Evolutionary conservation across 2,113 vertebrate species (phyloP), one percentile per base, ranked within the genome.

Genomic region (Corythoichthys haematopterus): DNA sequence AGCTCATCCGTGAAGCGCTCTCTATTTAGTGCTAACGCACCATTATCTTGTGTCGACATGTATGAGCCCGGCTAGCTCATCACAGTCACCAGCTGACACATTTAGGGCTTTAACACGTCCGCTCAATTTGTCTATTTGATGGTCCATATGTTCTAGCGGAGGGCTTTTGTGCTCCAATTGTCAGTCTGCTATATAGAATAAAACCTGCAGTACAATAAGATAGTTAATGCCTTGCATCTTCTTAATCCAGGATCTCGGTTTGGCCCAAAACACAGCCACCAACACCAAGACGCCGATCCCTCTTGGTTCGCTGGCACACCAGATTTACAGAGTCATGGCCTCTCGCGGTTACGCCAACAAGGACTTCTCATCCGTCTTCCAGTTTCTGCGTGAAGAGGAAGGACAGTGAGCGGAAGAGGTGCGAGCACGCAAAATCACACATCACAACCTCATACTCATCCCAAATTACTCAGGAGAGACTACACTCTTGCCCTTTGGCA

Each of bases 351-450:
- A 97, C 80, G 91, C 96, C 71, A 89, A 91, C 89, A 98, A 98
- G 90, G 97, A 99, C 91, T 99, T 99, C 94, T 99, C 97, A 20
- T 92, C 96, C 0, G 92, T 99, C 75, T 98, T 99, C 92, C 97
- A 98, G 85, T 98, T 96, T 86, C 94, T 98, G 56, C 95, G 96
- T 2, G 97, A 99, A 79, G 97, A 98, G 80, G 95, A 99, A 84
- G 90, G 77, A 77, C 92, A 95, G 89, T 91, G 87, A 89, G 68
- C 46, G 57, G 38, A 68, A 65, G 70, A 65, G 62, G 67, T 63
- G 58, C 47, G 65, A 6, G 12, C 10, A n/a, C 36, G 68, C 64
- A 76, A 43, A 43, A 43, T 43, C 45, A 57, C 67, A 69, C 62
- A 51, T 16, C 37, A 65, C 57, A 79, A 37, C 11, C 45, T 63